A percentile compares a stretch with the other conserved stretches of the same genome.
These are phyloP conservation scores for Rhinatrema bivittatum DNA, from an alignment of 2,797 vertebrate species.

Conservation along the genomic window DNA sequence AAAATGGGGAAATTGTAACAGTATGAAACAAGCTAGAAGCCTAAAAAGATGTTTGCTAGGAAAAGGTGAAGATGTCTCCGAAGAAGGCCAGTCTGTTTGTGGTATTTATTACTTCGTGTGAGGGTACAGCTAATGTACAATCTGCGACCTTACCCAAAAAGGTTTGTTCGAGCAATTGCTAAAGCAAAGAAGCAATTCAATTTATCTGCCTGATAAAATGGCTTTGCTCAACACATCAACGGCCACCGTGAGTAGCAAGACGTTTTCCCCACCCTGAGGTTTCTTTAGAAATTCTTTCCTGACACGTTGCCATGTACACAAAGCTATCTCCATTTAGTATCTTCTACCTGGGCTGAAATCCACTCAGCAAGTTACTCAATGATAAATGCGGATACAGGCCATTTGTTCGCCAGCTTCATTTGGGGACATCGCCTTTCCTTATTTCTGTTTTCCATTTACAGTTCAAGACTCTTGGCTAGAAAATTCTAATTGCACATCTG, in stretches of 20 bases:
- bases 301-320: too few relatives aligned
- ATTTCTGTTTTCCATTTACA: too few relatives aligned
- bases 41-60: too few relatives aligned
- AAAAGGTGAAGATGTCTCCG: constrained; percentile 12
- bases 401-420: background rate
- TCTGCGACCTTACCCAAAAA: background rate
- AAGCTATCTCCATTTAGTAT: rapidly evolving
- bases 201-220: constrained; percentile 4
- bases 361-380: background rate
- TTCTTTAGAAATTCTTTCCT: background rate
- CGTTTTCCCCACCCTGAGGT: constrained; percentile 2
- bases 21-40: too few relatives aligned
- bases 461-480: too few relatives aligned
- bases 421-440: background rate
- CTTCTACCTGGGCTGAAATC: background rate
- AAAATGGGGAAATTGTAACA: too few relatives aligned
- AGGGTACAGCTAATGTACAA: too few relatives aligned
- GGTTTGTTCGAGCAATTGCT: background rate
- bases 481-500: too few relatives aligned
- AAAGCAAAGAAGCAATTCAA: background rate
- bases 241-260: too few relatives aligned
- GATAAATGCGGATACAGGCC: background rate
- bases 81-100: constrained; percentile 7
- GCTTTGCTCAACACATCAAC: background rate
- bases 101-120: background rate